Percentiles rank a stretch among this genome's conserved stretches.
Conservation (phyloP, 2,113 vertebrate species). For the Anoplopoma fimbria region DNA sequence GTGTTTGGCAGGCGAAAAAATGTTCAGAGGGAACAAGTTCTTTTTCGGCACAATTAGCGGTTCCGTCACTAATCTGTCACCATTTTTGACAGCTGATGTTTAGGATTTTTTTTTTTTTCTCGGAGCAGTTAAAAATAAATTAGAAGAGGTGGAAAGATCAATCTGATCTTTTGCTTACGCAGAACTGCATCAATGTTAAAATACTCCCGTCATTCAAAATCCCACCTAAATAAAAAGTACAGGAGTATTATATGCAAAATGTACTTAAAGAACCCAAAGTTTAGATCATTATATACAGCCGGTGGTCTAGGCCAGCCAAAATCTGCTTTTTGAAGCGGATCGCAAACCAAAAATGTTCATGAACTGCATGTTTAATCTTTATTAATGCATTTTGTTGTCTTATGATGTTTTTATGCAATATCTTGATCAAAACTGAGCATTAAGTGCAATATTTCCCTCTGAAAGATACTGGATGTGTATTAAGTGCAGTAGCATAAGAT, state of each 20-base stretch:
- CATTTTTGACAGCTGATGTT: conserved; percentile 38
- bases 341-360: background rate
- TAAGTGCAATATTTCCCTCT: background rate
- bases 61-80: conserved; percentile 41
- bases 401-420: background rate
- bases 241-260: background rate
- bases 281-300: background rate
- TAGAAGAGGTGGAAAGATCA: background rate
- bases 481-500: background rate
- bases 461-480: background rate
- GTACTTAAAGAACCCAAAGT: too few relatives aligned
- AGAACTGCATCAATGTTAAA: background rate
- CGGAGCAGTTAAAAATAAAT: conserved; percentile 1
- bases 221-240: too few relatives aligned
- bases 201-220: background rate
- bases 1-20: conserved; percentile 25
- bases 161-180: background rate
- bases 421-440: background rate
- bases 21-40: conserved; percentile 8
- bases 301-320: background rate
- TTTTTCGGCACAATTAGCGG: conserved; percentile 58
- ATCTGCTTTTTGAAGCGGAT: too few relatives aligned
- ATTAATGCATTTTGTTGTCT: background rate
- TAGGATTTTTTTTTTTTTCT: background rate
- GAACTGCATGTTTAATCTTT: too few relatives aligned